Conservation (phyloP, 2,797 vertebrate genomes). For the Alauda arvensis region DNA sequence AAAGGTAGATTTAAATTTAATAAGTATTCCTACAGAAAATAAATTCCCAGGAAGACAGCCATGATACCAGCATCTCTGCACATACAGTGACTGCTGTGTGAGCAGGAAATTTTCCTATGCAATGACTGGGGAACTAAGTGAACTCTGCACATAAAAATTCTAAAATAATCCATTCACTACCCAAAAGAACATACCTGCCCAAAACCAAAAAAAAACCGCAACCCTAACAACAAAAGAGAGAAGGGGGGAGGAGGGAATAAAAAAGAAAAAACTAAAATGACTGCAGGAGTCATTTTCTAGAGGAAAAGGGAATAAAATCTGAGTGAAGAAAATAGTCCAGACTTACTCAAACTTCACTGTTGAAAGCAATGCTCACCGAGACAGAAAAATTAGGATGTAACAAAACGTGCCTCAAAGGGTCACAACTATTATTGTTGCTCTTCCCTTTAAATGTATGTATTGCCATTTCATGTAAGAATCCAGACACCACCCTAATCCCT, state of each 20-base stretch:
- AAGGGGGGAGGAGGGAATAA: neutral
- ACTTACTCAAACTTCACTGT: neutral
- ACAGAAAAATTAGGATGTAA: neutral
- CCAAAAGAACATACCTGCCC: neutral
- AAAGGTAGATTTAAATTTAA: conserved; percentile 70
- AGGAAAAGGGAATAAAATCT: neutral
- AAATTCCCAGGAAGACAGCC: conserved; percentile 67
- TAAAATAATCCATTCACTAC: conserved; percentile 77
- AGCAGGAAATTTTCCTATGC: conserved; percentile 68
- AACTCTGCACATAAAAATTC: conserved; percentile 69
- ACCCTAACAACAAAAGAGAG: no score
- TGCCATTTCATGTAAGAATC: neutral
- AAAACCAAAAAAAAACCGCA: neutral
- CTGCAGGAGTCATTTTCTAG: neutral
- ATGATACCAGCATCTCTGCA: conserved; percentile 80
- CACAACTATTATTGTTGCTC: neutral
- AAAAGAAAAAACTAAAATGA: neutral
- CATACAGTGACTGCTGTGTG: conserved; percentile 66
- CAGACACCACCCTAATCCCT: neutral
- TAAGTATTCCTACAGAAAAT: conserved; percentile 78
- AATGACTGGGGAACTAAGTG: neutral
- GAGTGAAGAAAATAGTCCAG: neutral
- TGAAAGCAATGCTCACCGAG: neutral
- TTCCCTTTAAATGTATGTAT: neutral
- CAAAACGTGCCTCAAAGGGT: neutral